Conservation (phyloP, 2,797 vertebrate genomes). For the Enteromius argenteus region DNA sequence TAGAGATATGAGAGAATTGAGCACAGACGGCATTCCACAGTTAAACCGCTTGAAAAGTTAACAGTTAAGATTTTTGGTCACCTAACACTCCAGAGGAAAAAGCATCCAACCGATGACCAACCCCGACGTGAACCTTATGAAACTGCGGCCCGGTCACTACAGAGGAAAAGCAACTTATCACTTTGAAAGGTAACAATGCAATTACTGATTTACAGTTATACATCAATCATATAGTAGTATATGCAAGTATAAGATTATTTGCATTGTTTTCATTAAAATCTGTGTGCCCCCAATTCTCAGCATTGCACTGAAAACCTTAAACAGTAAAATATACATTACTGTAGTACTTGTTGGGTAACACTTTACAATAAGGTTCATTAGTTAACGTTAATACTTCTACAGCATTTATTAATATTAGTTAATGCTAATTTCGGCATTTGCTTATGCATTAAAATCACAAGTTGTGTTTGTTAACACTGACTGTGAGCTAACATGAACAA, state of each 20-base stretch:
- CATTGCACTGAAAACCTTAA: not conserved
- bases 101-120: constrained; percentile 87
- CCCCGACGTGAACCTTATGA: constrained; percentile 81
- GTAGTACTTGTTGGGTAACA: not conserved
- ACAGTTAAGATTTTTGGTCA: constrained; percentile 54
- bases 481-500: no score
- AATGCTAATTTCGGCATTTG: no score
- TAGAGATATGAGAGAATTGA: constrained; percentile 11
- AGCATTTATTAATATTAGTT: no score
- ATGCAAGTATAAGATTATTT: not conserved
- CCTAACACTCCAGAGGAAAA: constrained; percentile 90
- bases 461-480: no score
- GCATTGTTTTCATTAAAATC: not conserved
- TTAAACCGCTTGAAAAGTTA: not conserved
- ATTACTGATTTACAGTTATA: not conserved
- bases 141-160: constrained; percentile 87
- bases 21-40: not conserved
- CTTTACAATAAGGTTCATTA: no score
- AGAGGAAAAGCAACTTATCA: not conserved
- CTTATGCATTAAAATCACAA: no score
- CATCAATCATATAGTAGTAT: not conserved
- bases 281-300: not conserved
- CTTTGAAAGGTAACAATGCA: not conserved
- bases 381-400: no score
- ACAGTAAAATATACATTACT: not conserved